Conservation (phyloP, 1,140 invertebrate species). For the Lepidurus couesii region DNA sequence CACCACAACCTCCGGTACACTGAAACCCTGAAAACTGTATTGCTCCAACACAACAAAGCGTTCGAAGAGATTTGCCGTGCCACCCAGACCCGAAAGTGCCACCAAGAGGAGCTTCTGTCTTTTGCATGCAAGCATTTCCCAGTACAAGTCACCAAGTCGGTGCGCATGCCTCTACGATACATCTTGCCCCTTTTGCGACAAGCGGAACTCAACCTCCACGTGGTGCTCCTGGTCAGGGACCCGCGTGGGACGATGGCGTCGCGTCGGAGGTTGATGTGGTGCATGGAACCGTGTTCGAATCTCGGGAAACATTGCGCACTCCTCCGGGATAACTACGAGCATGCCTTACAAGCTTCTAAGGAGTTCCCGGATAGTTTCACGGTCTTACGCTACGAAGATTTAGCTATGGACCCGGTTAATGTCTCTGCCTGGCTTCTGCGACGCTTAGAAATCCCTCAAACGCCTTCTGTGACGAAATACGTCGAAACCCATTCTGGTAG, state of each 20-base stretch:
- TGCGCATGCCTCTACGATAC: neutral
- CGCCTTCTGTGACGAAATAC: neutral
- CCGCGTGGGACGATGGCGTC: constrained; percentile 18
- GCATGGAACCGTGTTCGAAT: neutral
- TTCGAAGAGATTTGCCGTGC: neutral
- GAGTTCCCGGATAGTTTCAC: neutral
- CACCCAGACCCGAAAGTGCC: neutral
- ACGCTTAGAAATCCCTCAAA: neutral
- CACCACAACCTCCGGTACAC: too few relatives aligned
- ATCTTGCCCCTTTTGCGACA: neutral
- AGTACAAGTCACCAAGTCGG: constrained; percentile 2
- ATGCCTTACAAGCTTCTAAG: neutral
- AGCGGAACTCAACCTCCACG: neutral
- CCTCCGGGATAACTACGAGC: neutral
- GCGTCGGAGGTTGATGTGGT: neutral
- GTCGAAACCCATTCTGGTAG: neutral
- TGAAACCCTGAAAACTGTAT: neutral
- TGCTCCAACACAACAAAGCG: neutral
- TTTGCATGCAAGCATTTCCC: neutral
- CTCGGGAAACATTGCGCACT: neutral
- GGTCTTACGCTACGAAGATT: neutral
- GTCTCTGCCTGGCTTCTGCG: neutral
- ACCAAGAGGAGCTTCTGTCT: neutral
- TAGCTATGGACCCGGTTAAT: neutral
- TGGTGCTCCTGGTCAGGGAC: constrained; percentile 25